Evolutionary conservation across 2,888 invertebrate species (phyloP).

Genomic region (Drosophila bunnanda): DNA sequence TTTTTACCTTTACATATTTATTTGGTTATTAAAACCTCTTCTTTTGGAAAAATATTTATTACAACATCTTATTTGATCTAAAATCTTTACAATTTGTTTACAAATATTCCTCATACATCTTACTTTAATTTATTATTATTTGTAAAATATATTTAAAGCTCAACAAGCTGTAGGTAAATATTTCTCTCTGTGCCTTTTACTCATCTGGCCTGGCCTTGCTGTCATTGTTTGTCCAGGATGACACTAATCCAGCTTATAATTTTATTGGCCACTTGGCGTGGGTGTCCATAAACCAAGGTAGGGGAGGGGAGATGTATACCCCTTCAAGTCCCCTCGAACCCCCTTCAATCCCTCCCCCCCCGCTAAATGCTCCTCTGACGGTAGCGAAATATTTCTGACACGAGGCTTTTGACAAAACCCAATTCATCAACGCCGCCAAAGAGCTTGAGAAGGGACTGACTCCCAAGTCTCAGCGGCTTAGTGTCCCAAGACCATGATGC

Average conservation of each 20-base stretch:
- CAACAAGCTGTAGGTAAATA: neutral
- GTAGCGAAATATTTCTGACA: slow-evolving; percentile 73
- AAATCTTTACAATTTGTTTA: neutral
- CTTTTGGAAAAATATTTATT: neutral
- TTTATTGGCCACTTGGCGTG: slow-evolving; percentile 67
- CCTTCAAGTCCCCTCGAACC: too few species aligned
- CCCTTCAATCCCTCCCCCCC: neutral
- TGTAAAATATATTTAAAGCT: neutral
- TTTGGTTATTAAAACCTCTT: neutral
- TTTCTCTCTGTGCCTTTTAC: slow-evolving; percentile 6
- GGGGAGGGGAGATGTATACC: neutral
- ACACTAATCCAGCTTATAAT: slow-evolving; percentile 81
- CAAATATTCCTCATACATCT: neutral
- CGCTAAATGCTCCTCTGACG: slow-evolving; percentile 19
- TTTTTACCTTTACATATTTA: too few species aligned
- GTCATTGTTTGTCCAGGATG: slow-evolving; percentile 76
- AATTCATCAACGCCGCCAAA: slow-evolving; percentile 67
- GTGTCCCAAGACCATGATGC: slow-evolving; percentile 35
- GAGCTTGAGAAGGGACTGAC: slow-evolving; percentile 21
- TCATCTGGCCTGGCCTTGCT: slow-evolving; percentile 36
- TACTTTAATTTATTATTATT: too few species aligned
- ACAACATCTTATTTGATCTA: neutral
- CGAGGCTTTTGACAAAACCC: slow-evolving; percentile 56
- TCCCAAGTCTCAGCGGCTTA: slow-evolving; percentile 38
- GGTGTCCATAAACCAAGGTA: slow-evolving; percentile 26